Base-by-base conservation (phyloP, 2,888 invertebrate species). In the Creontiades dilutus region DNA sequence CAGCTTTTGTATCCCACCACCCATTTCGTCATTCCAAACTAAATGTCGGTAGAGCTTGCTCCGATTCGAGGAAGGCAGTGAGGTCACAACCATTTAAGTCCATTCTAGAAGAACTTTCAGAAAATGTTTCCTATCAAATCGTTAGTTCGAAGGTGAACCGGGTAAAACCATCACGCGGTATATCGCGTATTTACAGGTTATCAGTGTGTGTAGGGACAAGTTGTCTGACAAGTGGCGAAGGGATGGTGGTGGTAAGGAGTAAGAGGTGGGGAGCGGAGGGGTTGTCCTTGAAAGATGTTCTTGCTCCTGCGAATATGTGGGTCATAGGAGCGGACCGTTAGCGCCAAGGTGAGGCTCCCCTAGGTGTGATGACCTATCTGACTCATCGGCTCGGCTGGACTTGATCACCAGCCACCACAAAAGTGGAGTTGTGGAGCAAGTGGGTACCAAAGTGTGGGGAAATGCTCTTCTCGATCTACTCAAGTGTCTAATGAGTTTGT, bases 281-380 rank as follows among this genome's bases (percentile, higher is more conserved):
- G n/a, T n/a, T 86, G 86, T 86, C 86, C 86, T 86, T 86, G 86
- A 68, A 48, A 75, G 75, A 86, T 86, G 86, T 86, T 86, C 86
- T 86, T 86, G 86, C 86, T 75, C 86, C 86, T 48, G 86, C 86
- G 86, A 86, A 86, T 86, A 86, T 86, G 68, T 75, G 75, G 86
- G 86, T 86, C 86, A 86, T 47, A 86, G 75, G 86, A 86, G 86
- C 86, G 75, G 47, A 86, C 86, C 86, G 86, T 86, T 86, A 86
- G 86, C 75, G 61, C 46, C 86, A 86, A 86, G 86, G 86, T 86
- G 86, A 86, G 86, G 82, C 52, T 82, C 82, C 82, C 82, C 47
- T 19, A 46, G 52, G 82, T 23, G 82, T 82, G 82, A 82, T 82
- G 82, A 82, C 82, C 82, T 48, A 68, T 68, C 68, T 68, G 68